Conservation (phyloP, 2,113 vertebrate species). For the Dasyornis broadbenti region DNA sequence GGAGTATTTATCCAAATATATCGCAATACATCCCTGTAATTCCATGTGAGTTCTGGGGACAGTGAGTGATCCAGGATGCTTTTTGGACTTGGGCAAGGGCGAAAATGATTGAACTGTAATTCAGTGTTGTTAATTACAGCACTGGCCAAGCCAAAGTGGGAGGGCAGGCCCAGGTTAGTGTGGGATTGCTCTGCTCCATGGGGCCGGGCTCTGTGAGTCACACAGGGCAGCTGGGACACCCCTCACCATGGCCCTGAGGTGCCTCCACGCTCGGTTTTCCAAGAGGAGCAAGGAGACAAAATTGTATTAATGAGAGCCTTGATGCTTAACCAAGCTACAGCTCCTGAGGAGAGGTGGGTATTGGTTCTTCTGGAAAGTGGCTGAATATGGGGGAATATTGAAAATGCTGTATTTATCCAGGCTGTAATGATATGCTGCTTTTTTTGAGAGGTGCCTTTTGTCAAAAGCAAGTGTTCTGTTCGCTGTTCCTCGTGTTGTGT, state of each 20-base stretch:
- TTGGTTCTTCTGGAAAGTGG: neutral
- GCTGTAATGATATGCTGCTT: constrained; percentile 18
- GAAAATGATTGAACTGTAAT: neutral
- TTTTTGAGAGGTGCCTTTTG: neutral
- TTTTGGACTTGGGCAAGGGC: neutral
- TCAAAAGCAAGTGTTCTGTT: constrained; percentile 21
- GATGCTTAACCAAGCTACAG: neutral
- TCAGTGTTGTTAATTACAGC: neutral
- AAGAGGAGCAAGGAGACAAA: neutral
- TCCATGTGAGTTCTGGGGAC: neutral
- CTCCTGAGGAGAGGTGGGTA: neutral
- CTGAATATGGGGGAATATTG: neutral
- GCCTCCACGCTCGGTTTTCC: neutral
- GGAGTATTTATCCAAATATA: constrained; percentile 33
- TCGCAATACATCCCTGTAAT: neutral
- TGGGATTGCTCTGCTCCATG: neutral
- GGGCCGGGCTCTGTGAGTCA: neutral
- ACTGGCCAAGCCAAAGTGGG: neutral
- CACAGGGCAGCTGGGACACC: neutral
- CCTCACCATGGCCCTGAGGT: neutral
- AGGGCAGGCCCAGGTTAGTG: neutral
- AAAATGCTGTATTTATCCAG: neutral
- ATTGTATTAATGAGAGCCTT: neutral
- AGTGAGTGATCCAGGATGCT: neutral
- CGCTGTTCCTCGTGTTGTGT: neutral